These are phyloP conservation scores for Stylophora pistillata DNA, from an alignment of 64 coral and sea anemone genomes.

Conservation along the genomic window DNA sequence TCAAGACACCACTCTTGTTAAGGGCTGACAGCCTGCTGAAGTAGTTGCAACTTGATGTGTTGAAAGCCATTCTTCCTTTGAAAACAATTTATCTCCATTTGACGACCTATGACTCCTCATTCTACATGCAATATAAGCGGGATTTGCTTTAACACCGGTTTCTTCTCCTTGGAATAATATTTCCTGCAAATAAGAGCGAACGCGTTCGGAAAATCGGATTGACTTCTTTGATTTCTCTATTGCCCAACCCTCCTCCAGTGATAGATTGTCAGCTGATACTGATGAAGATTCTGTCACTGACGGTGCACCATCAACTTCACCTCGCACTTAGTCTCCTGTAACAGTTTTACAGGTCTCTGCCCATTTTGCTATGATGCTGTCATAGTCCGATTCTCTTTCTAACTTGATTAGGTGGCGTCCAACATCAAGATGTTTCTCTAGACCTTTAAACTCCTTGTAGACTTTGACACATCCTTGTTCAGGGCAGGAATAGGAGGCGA, in stretches of 20 bases:
- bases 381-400: constrained; percentile 17
- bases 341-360: background rate
- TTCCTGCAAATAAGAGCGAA: constrained; percentile 16
- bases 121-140: constrained; percentile 2
- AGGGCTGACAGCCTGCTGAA: constrained; percentile 15
- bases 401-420: constrained; percentile 2
- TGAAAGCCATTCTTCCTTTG: constrained; percentile 22
- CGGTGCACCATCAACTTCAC: background rate
- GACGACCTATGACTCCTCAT: constrained; percentile 8
- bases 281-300: background rate
- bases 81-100: constrained; percentile 37
- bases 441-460: constrained; percentile 16
- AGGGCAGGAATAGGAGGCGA: constrained; percentile 2
- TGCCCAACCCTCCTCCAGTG: constrained; percentile 11
- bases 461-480: constrained; percentile 21
- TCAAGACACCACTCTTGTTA: constrained; percentile 15
- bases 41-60: constrained; percentile 37
- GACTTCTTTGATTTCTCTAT: constrained; percentile 18
- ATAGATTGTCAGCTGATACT: background rate
- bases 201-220: constrained; percentile 31
- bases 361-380: constrained; percentile 11
- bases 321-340: background rate
- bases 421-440: constrained; percentile 29
- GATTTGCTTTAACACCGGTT: constrained; percentile 22
- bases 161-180: constrained; percentile 45